phyloP scores from a whole-genome alignment of 2,797 vertebrate genomes.

The Salarias fasciatus region DNA sequence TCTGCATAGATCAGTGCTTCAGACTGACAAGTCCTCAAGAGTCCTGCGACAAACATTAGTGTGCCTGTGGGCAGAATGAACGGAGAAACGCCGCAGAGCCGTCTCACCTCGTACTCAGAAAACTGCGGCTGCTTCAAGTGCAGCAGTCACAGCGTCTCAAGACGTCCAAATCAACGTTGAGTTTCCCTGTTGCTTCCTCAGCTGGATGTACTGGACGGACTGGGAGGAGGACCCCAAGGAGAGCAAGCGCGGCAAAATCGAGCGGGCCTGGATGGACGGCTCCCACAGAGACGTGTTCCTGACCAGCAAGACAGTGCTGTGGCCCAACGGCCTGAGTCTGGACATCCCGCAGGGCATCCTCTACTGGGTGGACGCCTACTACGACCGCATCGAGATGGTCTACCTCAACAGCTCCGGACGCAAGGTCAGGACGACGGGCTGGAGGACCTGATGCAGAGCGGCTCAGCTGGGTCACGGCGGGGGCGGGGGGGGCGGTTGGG shows the following conservation, averaged over 20 bases:
- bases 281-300: slow-evolving; percentile 93
- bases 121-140: slow-evolving; percentile 11
- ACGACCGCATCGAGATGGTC: slow-evolving; percentile 96
- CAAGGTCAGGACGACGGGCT: slow-evolving; percentile 80
- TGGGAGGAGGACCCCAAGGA: slow-evolving; percentile 99
- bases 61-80: slow-evolving; percentile 29
- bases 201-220: slow-evolving; percentile 99
- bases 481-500: slow-evolving; percentile 29
- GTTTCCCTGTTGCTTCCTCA: slow-evolving; percentile 49
- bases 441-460: not conserved
- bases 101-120: slow-evolving; percentile 4
- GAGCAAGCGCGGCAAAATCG: slow-evolving; percentile 95
- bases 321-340: slow-evolving; percentile 96
- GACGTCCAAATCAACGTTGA: slow-evolving; percentile 2
- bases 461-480: slow-evolving; percentile 2
- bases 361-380: slow-evolving; percentile 98
- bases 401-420: slow-evolving; percentile 91
- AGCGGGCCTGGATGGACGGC: slow-evolving; percentile 98
- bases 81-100: slow-evolving; percentile 11
- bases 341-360: slow-evolving; percentile 93
- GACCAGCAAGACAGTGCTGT: slow-evolving; percentile 95
- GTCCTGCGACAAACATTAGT: slow-evolving; percentile 25
- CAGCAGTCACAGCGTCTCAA: not conserved
- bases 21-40: slow-evolving; percentile 38
- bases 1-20: slow-evolving; percentile 24